Conservation (phyloP, 2,888 invertebrate genomes). For the Lasiommata megera region DNA sequence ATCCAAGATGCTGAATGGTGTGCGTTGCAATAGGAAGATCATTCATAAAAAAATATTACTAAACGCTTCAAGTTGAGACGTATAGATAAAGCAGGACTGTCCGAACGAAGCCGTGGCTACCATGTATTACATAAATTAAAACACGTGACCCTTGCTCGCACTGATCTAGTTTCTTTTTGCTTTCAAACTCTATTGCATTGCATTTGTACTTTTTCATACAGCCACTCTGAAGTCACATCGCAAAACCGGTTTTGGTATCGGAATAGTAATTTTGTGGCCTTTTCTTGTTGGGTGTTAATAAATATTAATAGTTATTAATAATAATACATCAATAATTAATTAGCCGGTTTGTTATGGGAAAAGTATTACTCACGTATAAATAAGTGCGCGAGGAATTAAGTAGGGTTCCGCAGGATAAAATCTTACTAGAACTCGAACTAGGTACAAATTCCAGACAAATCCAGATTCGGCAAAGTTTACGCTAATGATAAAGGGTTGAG, state of each 20-base stretch:
- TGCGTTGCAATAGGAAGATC: too few relatives aligned
- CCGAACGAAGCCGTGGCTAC: background rate
- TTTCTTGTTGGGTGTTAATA: background rate
- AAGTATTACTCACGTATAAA: too few relatives aligned
- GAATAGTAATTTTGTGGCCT: background rate
- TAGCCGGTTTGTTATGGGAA: slow-evolving; percentile 3
- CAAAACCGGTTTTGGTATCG: background rate
- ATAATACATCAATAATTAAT: background rate
- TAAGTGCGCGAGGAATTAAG: too few relatives aligned
- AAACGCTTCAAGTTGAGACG: too few relatives aligned
- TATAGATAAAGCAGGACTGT: too few relatives aligned
- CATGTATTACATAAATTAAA: background rate
- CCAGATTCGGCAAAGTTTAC: too few relatives aligned
- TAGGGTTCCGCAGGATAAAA: too few relatives aligned
- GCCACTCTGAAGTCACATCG: background rate
- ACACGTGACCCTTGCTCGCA: slow-evolving; percentile 1
- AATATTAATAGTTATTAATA: background rate
- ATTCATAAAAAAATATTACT: too few relatives aligned
- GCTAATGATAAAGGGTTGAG: too few relatives aligned
- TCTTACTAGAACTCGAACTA: too few relatives aligned
- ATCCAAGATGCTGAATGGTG: too few relatives aligned
- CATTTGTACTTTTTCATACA: slow-evolving; percentile 1
- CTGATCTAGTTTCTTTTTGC: slow-evolving; percentile 7
- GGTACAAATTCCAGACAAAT: too few relatives aligned
- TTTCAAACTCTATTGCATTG: slow-evolving; percentile 7